phyloP scores from a whole-genome alignment of 37 sponge, comb jelly and placozoan species.

The Theonella swinhoei region DNA sequence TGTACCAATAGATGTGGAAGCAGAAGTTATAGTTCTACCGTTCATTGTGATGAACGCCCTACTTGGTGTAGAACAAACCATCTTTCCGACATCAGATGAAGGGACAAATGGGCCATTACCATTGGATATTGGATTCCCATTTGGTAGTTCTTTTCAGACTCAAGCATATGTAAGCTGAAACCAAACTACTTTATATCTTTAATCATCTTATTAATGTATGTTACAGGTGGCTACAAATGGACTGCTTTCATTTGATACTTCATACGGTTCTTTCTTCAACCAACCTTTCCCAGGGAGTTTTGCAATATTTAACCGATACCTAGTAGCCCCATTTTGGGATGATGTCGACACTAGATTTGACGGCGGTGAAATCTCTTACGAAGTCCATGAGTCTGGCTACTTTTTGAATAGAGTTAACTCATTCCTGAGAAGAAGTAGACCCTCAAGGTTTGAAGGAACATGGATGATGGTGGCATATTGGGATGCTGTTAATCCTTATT shows the following conservation, averaged over 20 bases:
- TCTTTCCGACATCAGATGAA: neutral
- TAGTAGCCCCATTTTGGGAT: slow-evolving; percentile 70
- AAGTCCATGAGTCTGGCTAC: slow-evolving; percentile 19
- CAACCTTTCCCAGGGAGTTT: neutral
- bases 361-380: slow-evolving; percentile 44
- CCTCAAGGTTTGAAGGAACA: neutral
- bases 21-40: neutral
- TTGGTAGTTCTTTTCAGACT: neutral
- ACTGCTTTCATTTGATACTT: neutral
- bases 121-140: neutral
- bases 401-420: neutral
- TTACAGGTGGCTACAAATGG: neutral
- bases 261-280: neutral
- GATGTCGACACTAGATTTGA: slow-evolving; percentile 39
- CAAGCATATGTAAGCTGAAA: neutral
- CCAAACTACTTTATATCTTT: neutral
- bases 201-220: neutral
- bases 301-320: neutral
- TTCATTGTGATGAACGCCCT: neutral
- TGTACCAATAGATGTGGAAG: neutral
- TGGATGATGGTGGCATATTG: neutral
- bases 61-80: neutral
- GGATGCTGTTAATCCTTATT: neutral
- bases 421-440: neutral
- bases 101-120: neutral